Conservation (phyloP, 2,797 vertebrate genomes). For the Poecilia velifera region DNA sequence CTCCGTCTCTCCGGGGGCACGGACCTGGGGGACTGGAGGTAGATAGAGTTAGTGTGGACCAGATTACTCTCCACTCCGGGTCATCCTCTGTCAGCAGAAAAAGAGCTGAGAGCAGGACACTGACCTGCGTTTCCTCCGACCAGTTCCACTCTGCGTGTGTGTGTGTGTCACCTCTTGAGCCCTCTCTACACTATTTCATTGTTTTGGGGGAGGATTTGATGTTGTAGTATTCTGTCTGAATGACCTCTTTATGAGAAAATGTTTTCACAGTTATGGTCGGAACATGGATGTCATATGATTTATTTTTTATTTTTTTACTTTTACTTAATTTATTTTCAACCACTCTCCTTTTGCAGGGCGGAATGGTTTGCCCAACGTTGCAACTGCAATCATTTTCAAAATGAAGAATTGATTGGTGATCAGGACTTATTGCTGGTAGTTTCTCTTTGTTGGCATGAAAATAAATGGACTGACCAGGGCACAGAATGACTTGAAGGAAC, state of each 20-base stretch:
- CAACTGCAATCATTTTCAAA: not conserved
- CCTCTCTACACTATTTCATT: conserved; percentile 30
- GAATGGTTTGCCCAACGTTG: not conserved
- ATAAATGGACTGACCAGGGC: not conserved
- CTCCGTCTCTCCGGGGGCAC: conserved; percentile 34
- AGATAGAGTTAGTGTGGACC: conserved; percentile 64
- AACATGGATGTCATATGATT: not conserved
- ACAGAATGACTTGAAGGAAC: not conserved
- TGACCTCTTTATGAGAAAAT: not conserved
- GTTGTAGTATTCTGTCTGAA: conserved; percentile 10
- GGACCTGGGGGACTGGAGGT: conserved; percentile 53
- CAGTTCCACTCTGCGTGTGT: conserved; percentile 19
- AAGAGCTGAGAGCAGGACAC: conserved; percentile 71
- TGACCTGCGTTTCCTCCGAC: conserved; percentile 65
- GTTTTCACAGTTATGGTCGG: not conserved
- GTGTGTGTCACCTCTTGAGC: conserved; percentile 33
- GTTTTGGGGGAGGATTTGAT: conserved; percentile 16
- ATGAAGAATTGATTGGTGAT: not conserved
- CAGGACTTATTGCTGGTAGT: not conserved
- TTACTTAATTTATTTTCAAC: not conserved
- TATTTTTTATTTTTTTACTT: not conserved
- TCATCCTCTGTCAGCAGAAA: conserved; percentile 76
- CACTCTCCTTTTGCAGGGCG: not conserved
- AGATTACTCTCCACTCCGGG: conserved; percentile 66
- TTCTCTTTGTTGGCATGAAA: not conserved